Conservation (phyloP, 2,888 invertebrate genomes). For the Dasysyrphus tricinctus region DNA sequence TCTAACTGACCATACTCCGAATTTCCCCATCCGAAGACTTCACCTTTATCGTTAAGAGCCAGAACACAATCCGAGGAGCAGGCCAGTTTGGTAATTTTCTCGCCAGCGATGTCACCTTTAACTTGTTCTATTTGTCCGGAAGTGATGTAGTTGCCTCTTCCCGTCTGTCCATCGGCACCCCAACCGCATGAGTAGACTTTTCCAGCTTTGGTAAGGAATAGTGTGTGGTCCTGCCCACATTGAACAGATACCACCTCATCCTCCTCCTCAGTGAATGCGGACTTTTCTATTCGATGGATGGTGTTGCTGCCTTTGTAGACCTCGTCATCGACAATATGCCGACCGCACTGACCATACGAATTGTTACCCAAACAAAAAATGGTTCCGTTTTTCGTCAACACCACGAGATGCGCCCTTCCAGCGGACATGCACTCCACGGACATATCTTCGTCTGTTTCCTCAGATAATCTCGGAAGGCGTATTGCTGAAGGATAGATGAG, state of each 20-base stretch:
- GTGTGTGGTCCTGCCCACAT: constrained; percentile 94
- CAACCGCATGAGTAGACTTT: constrained; percentile 95
- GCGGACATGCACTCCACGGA: constrained; percentile 85
- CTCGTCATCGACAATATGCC: constrained; percentile 90
- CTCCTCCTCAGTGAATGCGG: constrained; percentile 87
- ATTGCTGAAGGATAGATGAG: constrained; percentile 90
- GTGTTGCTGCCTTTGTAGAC: constrained; percentile 88
- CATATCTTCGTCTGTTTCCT: constrained; percentile 84
- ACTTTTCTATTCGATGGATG: constrained; percentile 87
- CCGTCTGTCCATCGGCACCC: constrained; percentile 98
- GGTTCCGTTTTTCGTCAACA: constrained; percentile 91
- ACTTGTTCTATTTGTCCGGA: constrained; percentile 86
- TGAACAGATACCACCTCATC: constrained; percentile 85
- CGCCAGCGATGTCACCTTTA: constrained; percentile 92
- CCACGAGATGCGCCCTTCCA: constrained; percentile 93
- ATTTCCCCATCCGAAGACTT: constrained; percentile 98
- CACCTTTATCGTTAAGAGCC: constrained; percentile 94
- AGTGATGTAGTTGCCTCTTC: constrained; percentile 88
- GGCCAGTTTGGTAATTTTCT: constrained; percentile 91
- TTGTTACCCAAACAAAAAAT: constrained; percentile 95
- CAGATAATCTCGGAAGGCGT: constrained; percentile 85
- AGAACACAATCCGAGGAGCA: constrained; percentile 94
- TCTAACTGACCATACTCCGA: constrained; percentile 94
- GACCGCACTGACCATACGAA: constrained; percentile 96
- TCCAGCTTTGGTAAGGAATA: constrained; percentile 90